These are phyloP conservation scores for Pseudochaenichthys georgianus DNA, from an alignment of 2,797 vertebrate species.

Conservation along the genomic window DNA sequence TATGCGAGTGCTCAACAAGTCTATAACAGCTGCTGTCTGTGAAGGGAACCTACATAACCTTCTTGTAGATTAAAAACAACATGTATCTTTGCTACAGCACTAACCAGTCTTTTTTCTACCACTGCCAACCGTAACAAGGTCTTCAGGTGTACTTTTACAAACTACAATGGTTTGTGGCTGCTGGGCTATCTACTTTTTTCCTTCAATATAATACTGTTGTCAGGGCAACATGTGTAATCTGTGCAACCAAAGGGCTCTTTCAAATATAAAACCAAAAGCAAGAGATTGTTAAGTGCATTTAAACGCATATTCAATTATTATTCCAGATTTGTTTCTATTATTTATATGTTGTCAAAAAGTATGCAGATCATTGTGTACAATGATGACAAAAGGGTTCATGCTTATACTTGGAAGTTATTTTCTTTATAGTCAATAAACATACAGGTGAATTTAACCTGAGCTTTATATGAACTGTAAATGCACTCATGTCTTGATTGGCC, in stretches of 20 bases:
- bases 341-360: neutral
- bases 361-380: neutral
- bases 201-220: conserved; percentile 27
- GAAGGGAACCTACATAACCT: conserved; percentile 3
- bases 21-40: conserved; percentile 26
- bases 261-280: conserved; percentile 55
- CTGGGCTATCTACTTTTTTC: neutral
- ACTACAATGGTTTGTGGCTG: conserved; percentile 7
- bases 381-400: conserved; percentile 1
- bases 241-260: conserved; percentile 73
- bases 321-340: conserved; percentile 7
- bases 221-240: conserved; percentile 32
- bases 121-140: conserved; percentile 38
- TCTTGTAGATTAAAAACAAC: neutral
- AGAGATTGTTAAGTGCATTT: conserved; percentile 34
- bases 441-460: neutral
- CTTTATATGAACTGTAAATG: conserved; percentile 21
- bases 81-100: no score
- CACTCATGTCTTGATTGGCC: conserved; percentile 20
- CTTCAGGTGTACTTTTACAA: conserved; percentile 38
- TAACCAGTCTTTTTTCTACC: conserved; percentile 6
- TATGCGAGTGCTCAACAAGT: conserved; percentile 12
- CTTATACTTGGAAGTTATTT: neutral
- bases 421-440: neutral
- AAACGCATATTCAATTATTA: conserved; percentile 15